phyloP scores from a whole-genome alignment of 2,888 invertebrate genomes.

The Incurvaria masculella region DNA sequence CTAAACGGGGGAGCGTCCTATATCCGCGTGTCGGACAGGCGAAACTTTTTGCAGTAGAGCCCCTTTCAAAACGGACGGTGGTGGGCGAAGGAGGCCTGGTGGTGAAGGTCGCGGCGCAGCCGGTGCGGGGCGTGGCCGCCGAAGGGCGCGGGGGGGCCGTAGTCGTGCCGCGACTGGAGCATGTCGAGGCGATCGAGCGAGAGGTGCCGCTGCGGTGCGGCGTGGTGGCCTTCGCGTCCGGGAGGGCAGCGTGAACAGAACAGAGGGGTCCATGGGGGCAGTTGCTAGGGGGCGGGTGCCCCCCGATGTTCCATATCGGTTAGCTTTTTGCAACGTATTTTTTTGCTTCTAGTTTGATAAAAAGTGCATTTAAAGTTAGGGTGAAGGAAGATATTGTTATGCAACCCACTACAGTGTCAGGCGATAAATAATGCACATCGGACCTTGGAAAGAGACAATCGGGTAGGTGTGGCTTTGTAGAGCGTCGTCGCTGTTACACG shows the following conservation, averaged over 20 bases:
- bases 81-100: conserved; percentile 38
- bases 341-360: too few relatives aligned
- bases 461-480: too few relatives aligned
- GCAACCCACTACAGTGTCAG: too few relatives aligned
- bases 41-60: conserved; percentile 50
- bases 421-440: too few relatives aligned
- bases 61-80: conserved; percentile 55
- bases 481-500: too few relatives aligned
- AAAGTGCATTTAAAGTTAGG: too few relatives aligned
- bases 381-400: too few relatives aligned
- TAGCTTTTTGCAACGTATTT: too few relatives aligned
- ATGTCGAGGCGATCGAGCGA: conserved; percentile 49
- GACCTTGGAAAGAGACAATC: too few relatives aligned
- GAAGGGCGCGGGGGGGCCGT: conserved; percentile 28
- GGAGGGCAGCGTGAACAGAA: conserved; percentile 32
- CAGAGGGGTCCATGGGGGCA: too few relatives aligned
- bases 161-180: conserved; percentile 40
- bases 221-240: conserved; percentile 24
- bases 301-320: too few relatives aligned
- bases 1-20: conserved; percentile 15
- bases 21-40: conserved; percentile 44
- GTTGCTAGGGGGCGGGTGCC: too few relatives aligned
- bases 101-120: conserved; percentile 37
- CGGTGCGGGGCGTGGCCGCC: conserved; percentile 26
- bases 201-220: conserved; percentile 42